Evolutionary conservation across 2,888 invertebrate genomes (phyloP).

Genomic region (Creontiades dilutus): DNA sequence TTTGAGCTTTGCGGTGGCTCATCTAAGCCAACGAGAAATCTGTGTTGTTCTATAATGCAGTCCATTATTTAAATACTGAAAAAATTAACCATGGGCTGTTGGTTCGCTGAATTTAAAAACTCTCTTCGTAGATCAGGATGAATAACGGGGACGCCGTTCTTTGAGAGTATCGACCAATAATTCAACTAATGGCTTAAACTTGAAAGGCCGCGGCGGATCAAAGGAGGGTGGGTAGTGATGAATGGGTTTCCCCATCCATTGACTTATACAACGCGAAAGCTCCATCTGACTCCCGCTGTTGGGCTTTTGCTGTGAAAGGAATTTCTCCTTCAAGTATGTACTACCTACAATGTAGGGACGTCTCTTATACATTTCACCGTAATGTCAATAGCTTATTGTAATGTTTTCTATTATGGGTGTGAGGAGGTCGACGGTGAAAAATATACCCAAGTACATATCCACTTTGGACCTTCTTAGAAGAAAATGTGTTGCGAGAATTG

Average conservation of each 20-base stretch:
- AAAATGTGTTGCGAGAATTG: no score
- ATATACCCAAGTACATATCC: no score
- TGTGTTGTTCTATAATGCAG: background rate
- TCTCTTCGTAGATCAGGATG: background rate
- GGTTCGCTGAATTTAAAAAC: background rate
- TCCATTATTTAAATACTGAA: background rate
- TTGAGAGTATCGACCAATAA: background rate
- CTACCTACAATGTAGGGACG: no score
- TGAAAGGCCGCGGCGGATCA: background rate
- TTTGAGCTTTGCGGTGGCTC: no score
- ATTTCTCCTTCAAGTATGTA: background rate
- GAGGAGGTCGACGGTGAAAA: no score
- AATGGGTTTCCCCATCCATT: conserved; percentile 5
- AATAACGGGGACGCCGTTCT: background rate
- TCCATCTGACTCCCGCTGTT: background rate
- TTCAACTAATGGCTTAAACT: conserved; percentile 20
- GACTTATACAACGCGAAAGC: background rate
- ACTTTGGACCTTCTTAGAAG: no score
- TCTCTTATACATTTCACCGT: no score
- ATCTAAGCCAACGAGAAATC: no score
- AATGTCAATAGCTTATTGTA: no score
- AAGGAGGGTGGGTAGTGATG: background rate
- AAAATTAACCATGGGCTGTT: background rate
- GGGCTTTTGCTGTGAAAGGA: background rate
- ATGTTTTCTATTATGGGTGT: no score